phyloP scores from a whole-genome alignment of 53 echinoderm and acorn worm genomes.

The Crossaster papposus region DNA sequence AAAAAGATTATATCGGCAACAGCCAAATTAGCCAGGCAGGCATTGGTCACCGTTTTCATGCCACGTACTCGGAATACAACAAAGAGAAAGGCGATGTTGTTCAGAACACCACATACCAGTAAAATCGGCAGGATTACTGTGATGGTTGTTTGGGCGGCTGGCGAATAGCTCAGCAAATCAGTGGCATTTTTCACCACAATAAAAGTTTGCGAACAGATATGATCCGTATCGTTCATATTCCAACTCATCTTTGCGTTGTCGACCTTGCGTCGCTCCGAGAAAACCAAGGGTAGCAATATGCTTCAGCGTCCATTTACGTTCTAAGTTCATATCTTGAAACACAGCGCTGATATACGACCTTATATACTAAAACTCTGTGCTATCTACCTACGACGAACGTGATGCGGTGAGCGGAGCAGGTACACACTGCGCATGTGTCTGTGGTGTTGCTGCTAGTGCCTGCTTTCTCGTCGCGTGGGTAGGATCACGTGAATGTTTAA shows the following conservation, averaged over 20 bases:
- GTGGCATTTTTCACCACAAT: constrained; percentile 36
- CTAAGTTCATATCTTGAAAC: background rate
- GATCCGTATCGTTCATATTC: constrained; percentile 4
- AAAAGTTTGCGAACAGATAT: background rate
- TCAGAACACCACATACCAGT: constrained; percentile 66
- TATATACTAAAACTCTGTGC: background rate
- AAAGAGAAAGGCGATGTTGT: constrained; percentile 75
- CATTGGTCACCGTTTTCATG: constrained; percentile 78
- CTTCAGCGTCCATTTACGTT: background rate
- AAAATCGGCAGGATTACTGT: constrained; percentile 69
- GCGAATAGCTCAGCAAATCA: constrained; percentile 56
- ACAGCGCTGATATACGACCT: background rate
- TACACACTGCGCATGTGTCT: constrained; percentile 37
- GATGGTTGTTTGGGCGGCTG: constrained; percentile 45
- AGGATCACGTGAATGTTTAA: background rate
- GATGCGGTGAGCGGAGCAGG: background rate
- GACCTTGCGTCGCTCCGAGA: background rate
- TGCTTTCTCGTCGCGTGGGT: background rate
- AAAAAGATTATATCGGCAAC: constrained; percentile 73
- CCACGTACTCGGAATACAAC: constrained; percentile 73
- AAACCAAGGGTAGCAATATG: background rate
- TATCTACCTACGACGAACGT: constrained; percentile 40
- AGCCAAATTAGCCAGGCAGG: constrained; percentile 70
- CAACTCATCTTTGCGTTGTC: background rate
- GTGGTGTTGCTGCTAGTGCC: background rate